Base-by-base conservation (phyloP, 2,888 invertebrate genomes). In the Brachypterus glaber region DNA sequence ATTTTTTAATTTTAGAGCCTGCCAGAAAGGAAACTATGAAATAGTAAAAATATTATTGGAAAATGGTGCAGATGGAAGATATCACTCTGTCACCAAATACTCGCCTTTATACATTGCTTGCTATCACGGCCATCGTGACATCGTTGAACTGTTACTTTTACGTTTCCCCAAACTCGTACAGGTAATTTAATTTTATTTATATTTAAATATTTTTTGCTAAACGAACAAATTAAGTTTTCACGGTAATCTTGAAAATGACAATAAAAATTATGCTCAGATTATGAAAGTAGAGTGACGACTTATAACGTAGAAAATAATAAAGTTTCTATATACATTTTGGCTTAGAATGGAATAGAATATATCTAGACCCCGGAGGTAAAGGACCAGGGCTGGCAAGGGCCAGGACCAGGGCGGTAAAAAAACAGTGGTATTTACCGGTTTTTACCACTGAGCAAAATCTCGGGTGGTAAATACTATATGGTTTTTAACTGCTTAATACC, bases 101-200 rank as follows among this genome's bases (percentile, higher is more conserved):
- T 88, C 91, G 1, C 92, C 95, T 0, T 71, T 96, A 0, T 93
- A 95, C 65, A 84, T 89, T 37, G 87, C 93, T 3, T 83, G 85
- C 44, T 87, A 88, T 55, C 85, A 86, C 57, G 92, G 92, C 0
- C 82, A 87, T 57, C 67, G 71, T 45, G 82, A 83, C 30, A 82
- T 91, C 40, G 83, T 81, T 0, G 78, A 79, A 50, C 60, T 84
- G 45, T 66, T 93, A 50, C 68, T 93, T 9, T 69, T 79, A 58
- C 77, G 80, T 53, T 93, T 89, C 65, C 91, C 93, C 0, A 82
- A 86, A 51, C 76, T 92, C 48, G 79, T 85, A 9, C 81, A 82
- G 68, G 79, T 78, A 48, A 47, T 49, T 13, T 13, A 12, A 4
- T 27, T 27, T 27, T 21, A 21, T 7, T 21, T 5, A 21, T 35